Conservation (phyloP, 2,113 vertebrate genomes). For the Benitochromis conjunctus region DNA sequence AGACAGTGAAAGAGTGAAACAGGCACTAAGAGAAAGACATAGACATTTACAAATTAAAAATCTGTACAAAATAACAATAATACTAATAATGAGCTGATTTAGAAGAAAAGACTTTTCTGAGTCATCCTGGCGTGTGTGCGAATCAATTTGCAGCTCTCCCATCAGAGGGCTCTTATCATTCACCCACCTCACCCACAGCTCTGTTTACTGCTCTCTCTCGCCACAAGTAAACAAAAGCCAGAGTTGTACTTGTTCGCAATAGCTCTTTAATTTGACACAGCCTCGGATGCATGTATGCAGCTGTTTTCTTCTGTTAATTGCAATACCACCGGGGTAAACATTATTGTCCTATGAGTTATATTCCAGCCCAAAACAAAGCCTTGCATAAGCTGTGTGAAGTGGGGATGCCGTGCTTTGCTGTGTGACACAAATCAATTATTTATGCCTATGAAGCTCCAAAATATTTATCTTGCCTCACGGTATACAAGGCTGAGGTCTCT, state of each 20-base stretch:
- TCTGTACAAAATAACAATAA: background rate
- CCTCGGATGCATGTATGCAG: conserved; percentile 45
- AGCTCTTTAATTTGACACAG: conserved; percentile 70
- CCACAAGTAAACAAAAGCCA: conserved; percentile 65
- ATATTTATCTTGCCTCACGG: conserved; percentile 70
- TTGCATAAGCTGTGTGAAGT: conserved; percentile 50
- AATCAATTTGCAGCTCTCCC: conserved; percentile 27
- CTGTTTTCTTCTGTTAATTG: conserved; percentile 68
- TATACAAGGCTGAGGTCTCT: conserved; percentile 42
- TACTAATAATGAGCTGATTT: background rate
- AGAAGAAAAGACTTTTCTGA: background rate
- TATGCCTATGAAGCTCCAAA: conserved; percentile 68
- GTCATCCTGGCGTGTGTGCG: conserved; percentile 7
- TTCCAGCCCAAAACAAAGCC: conserved; percentile 48
- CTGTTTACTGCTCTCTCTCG: conserved; percentile 61
- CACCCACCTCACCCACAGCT: conserved; percentile 15
- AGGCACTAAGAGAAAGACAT: background rate
- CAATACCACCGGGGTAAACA: conserved; percentile 69
- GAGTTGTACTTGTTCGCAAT: conserved; percentile 56
- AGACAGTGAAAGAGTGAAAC: background rate
- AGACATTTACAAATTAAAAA: conserved; percentile 4
- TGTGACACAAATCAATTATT: conserved; percentile 74
- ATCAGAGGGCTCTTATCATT: conserved; percentile 24
- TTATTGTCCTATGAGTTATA: conserved; percentile 65
- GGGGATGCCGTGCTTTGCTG: conserved; percentile 53